Conservation (phyloP, 2,797 vertebrate species). For the Microchirus variegatus region DNA sequence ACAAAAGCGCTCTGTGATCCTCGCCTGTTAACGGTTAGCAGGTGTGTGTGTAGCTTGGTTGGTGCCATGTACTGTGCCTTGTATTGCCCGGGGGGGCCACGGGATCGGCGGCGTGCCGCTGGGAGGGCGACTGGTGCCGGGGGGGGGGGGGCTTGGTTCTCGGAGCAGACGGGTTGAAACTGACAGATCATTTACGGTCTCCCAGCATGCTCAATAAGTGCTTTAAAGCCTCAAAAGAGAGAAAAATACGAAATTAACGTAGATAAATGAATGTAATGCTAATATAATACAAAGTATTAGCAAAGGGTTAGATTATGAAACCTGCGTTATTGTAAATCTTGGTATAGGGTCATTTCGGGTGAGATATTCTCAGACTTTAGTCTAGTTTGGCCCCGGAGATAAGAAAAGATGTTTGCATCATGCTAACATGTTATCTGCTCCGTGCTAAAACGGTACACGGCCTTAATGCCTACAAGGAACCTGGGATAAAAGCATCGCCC, state of each 20-base stretch:
- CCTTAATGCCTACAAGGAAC: slow-evolving; percentile 11
- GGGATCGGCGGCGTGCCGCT: slow-evolving; percentile 40
- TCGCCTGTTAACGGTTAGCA: slow-evolving; percentile 55
- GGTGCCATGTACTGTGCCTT: too few relatives aligned
- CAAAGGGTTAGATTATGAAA: background rate
- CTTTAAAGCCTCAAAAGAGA: too few relatives aligned
- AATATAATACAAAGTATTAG: too few relatives aligned
- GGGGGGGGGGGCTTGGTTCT: too few relatives aligned
- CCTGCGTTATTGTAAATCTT: slow-evolving; percentile 1
- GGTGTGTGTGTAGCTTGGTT: slow-evolving; percentile 59
- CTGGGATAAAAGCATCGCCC: slow-evolving; percentile 41
- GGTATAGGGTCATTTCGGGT: background rate
- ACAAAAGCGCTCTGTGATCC: slow-evolving; percentile 72
- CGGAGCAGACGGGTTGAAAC: slow-evolving; percentile 50
- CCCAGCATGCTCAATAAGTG: slow-evolving; percentile 43
- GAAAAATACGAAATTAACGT: too few relatives aligned
- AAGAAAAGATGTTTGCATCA: slow-evolving; percentile 2
- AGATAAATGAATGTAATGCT: too few relatives aligned
- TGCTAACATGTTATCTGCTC: background rate
- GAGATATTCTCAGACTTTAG: background rate
- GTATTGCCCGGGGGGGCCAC: slow-evolving; percentile 8
- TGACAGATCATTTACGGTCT: slow-evolving; percentile 45
- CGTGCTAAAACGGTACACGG: slow-evolving; percentile 30
- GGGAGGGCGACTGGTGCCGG: slow-evolving; percentile 36
- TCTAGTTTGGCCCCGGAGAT: background rate